Percentiles rank a stretch among this genome's conserved stretches.
Conservation (phyloP, 2,888 invertebrate species). For the Globia sparganii region DNA sequence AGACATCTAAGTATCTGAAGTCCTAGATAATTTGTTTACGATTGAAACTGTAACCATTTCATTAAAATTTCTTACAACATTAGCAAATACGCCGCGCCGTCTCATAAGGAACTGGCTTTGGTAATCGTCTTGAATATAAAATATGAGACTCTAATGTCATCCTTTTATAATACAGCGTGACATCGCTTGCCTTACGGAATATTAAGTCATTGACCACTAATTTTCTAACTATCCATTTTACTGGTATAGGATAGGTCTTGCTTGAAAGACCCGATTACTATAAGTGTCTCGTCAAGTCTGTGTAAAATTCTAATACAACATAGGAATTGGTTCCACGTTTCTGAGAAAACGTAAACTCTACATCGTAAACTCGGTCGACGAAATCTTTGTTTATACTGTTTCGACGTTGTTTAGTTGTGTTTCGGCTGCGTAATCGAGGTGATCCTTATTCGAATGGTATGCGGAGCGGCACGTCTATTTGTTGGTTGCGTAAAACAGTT, state of each 20-base stretch:
- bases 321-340: conserved; percentile 67
- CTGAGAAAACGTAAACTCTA: conserved; percentile 63
- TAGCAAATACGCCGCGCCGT: conserved; percentile 70
- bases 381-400: conserved; percentile 81
- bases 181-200: conserved; percentile 35
- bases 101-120: conserved; percentile 78
- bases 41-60: conserved; percentile 72
- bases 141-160: conserved; percentile 68
- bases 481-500: conserved; percentile 81
- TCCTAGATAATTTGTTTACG: conserved; percentile 60
- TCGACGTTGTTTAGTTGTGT: conserved; percentile 80
- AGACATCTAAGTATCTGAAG: conserved; percentile 26
- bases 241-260: not conserved
- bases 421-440: conserved; percentile 85
- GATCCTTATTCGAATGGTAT: conserved; percentile 88
- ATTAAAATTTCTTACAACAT: conserved; percentile 75
- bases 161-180: conserved; percentile 54
- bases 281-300: conserved; percentile 69
- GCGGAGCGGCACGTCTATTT: conserved; percentile 79
- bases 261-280: conserved; percentile 38
- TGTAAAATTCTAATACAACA: conserved; percentile 56
- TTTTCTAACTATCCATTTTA: conserved; percentile 9
- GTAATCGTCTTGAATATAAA: conserved; percentile 75
- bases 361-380: conserved; percentile 72
- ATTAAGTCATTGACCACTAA: conserved; percentile 42